phyloP scores from a whole-genome alignment of 2,888 invertebrate species.

The Metellina segmentata region DNA sequence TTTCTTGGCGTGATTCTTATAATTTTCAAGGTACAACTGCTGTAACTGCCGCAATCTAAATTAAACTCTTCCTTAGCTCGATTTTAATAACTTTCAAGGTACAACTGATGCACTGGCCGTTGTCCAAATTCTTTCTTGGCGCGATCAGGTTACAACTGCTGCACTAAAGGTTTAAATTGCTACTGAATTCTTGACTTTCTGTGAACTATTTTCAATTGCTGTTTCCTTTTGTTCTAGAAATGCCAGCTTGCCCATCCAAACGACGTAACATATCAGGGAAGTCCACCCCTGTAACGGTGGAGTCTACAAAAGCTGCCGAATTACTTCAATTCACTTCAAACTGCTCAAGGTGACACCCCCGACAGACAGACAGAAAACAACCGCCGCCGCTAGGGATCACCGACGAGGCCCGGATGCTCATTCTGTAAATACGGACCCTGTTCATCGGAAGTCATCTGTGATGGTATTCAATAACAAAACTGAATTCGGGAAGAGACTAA shows the following conservation, averaged over 20 bases:
- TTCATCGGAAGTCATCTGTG: slow-evolving; percentile 73
- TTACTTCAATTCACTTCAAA: slow-evolving; percentile 34
- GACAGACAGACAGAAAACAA: neutral
- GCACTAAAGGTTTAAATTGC: too few species aligned
- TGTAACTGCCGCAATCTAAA: too few species aligned
- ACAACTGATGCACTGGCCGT: too few species aligned
- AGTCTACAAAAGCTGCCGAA: slow-evolving; percentile 35
- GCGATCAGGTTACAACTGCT: too few species aligned
- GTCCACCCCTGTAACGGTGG: slow-evolving; percentile 70
- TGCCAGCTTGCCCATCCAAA: slow-evolving; percentile 76
- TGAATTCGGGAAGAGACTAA: slow-evolving; percentile 16
- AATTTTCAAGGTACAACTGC: too few species aligned
- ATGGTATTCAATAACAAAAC: slow-evolving; percentile 24
- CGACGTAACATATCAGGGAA: slow-evolving; percentile 77
- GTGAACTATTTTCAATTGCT: too few species aligned
- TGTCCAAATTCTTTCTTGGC: too few species aligned
- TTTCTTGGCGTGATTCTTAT: too few species aligned
- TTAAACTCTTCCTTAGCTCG: too few species aligned
- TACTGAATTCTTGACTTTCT: too few species aligned
- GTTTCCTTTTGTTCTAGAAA: slow-evolving; percentile 62
- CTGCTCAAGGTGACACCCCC: slow-evolving; percentile 45
- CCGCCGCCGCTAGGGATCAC: neutral
- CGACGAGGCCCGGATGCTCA: slow-evolving; percentile 10
- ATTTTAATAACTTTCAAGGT: too few species aligned
- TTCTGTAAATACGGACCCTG: slow-evolving; percentile 40